Evolutionary conservation across 92 coral and sea anemone species (phyloP).

Genomic region (Palythoa grandiflora): DNA sequence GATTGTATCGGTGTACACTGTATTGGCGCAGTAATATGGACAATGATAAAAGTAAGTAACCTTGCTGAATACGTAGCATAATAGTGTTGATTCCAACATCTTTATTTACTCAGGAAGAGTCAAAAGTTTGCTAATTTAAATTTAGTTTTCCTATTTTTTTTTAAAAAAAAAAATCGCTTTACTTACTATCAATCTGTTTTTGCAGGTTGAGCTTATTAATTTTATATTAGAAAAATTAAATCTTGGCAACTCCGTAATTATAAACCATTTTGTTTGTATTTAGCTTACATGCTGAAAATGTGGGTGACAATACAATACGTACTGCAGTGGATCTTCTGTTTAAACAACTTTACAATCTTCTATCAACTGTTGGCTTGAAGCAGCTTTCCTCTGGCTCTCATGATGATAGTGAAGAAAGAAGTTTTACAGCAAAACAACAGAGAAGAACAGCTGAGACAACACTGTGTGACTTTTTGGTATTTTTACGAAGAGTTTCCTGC

Average conservation of each 20-base stretch:
- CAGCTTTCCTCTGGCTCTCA: constrained; percentile 4
- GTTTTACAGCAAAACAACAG: constrained; percentile 53
- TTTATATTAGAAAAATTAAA: no score
- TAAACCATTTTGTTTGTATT: not conserved
- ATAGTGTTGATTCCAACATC: no score
- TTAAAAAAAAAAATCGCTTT: no score
- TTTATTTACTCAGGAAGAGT: no score
- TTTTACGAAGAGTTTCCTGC: constrained; percentile 77
- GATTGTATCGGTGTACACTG: no score
- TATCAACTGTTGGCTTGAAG: constrained; percentile 53
- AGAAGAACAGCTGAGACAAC: constrained; percentile 77
- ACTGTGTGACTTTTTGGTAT: constrained; percentile 81
- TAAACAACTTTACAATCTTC: constrained; percentile 63
- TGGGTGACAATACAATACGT: constrained; percentile 72
- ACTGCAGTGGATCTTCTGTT: constrained; percentile 74
- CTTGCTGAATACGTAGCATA: no score
- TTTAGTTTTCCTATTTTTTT: no score
- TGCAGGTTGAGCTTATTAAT: no score
- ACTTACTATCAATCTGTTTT: no score
- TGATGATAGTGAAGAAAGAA: constrained; percentile 6
- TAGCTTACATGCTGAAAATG: constrained; percentile 83
- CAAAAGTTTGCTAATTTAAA: no score
- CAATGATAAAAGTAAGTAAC: no score
- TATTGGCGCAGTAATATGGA: no score
- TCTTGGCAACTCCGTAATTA: not conserved